These are phyloP conservation scores for Leptinotarsa undecemlineata DNA, from an alignment of 1,140 invertebrate genomes.

Conservation along the genomic window DNA sequence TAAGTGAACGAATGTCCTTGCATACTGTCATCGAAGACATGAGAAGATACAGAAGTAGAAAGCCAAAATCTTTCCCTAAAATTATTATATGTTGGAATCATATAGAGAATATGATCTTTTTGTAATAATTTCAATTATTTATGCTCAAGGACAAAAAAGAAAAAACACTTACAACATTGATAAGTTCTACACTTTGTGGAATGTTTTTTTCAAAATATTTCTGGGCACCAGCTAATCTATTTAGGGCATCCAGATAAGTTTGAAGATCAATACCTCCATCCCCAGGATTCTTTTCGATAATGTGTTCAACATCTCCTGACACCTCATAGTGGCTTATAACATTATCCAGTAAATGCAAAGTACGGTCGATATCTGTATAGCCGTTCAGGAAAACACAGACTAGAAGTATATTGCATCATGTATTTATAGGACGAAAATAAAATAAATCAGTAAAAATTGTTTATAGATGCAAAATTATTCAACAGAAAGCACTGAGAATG, in stretches of 20 bases:
- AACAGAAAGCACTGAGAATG: too few species aligned
- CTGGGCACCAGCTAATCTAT: slow-evolving; percentile 83
- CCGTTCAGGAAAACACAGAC: not conserved
- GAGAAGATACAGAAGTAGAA: too few species aligned
- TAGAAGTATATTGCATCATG: not conserved
- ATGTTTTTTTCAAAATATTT: slow-evolving; percentile 93
- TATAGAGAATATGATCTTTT: not conserved
- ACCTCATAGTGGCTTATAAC: slow-evolving; percentile 90
- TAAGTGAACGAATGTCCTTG: too few species aligned
- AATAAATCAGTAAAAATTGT: too few species aligned
- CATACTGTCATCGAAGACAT: too few species aligned
- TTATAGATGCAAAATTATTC: too few species aligned
- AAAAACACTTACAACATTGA: slow-evolving; percentile 78
- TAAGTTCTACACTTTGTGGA: slow-evolving; percentile 89
- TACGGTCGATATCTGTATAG: slow-evolving; percentile 74
- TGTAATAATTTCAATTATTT: not conserved
- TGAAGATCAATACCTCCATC: slow-evolving; percentile 65
- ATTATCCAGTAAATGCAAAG: slow-evolving; percentile 80
- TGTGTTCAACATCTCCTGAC: slow-evolving; percentile 79
- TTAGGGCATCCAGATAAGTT: slow-evolving; percentile 79
- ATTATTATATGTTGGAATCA: too few species aligned
- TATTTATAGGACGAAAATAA: too few species aligned
- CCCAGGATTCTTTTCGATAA: slow-evolving; percentile 75
- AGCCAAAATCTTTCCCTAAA: too few species aligned
- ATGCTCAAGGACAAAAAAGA: not conserved